Base-by-base conservation (phyloP, 2,888 invertebrate genomes). In the Perizoma affinitatum region DNA sequence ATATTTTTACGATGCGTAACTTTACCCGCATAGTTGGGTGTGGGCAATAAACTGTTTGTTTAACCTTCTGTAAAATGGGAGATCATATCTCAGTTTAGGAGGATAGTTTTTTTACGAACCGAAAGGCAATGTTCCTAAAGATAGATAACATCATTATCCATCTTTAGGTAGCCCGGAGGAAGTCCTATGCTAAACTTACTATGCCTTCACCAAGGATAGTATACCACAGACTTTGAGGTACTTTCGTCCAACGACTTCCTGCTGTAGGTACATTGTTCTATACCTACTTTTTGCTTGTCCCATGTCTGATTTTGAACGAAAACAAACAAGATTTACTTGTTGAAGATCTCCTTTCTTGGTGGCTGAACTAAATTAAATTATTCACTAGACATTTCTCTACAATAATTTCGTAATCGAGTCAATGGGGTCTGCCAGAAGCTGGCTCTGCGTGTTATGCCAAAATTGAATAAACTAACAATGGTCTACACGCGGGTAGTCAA, bases 361-460 rank as follows among this genome's bases (percentile, higher is more conserved):
- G 11, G 44, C 52, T 48, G 56, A 34, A 48, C 56, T 22, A 22
- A 22, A 22, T 22, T 22, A 22, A 22, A 22, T 22, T 22, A 22
- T 22, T 22, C 22, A 22, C 22, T 22, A 52, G 56, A 61, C 52
- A 61, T 54, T 59, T 54, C 46, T 50, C 34, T 34, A 44, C 11
- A 42, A 59, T 54, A 54, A 50, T 54, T 48, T 53, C 42, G 46
- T 56, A 63, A 63, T 59, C 22, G 56, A 63, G 53, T 63, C 53
- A 63, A 47, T 4, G n/a, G 47, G 56, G 57, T 63, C 53, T 53
- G 55, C 34, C 51, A 51, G 11, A 36, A 53, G 47, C 34, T 22
- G 3, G 40, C n/a, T 40, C 7, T 8, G 47, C 8, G 40, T 59
- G 54, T 54, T 50, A 45, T 41, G 35, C 34, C 9, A 34, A 59